phyloP scores from a whole-genome alignment of 2,888 invertebrate genomes.

The Argynnis bischoffii region DNA sequence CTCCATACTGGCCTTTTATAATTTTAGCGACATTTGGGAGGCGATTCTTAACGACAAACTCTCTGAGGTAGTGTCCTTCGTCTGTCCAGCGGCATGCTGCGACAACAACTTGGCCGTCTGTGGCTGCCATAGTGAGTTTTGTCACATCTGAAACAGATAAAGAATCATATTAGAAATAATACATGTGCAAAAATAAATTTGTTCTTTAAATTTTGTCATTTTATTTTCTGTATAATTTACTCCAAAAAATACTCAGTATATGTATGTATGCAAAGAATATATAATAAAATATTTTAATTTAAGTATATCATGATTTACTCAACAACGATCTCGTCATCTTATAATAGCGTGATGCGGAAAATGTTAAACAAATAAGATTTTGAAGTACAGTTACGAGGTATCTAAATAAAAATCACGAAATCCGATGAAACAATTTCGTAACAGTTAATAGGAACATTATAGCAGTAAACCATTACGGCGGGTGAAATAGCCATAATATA shows the following conservation, averaged over 20 bases:
- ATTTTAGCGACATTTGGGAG: conserved; percentile 94
- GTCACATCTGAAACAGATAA: conserved; percentile 80
- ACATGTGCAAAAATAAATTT: neutral
- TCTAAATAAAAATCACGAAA: conserved; percentile 39
- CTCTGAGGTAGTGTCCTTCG: conserved; percentile 87
- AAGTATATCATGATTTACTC: neutral
- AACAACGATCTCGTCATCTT: neutral
- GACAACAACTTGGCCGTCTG: conserved; percentile 94
- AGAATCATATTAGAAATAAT: conserved; percentile 20
- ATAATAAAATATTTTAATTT: too few species aligned
- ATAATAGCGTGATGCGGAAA: conserved; percentile 23
- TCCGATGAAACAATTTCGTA: conserved; percentile 42
- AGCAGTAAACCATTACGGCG: conserved; percentile 39
- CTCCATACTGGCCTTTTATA: conserved; percentile 96
- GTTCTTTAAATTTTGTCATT: neutral
- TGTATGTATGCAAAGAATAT: too few species aligned
- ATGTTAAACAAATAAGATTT: conserved; percentile 29
- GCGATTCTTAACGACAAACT: conserved; percentile 88
- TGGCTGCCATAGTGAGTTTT: conserved; percentile 88
- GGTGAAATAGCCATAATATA: conserved; percentile 28
- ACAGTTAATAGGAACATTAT: conserved; percentile 41
- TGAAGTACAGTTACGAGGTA: conserved; percentile 35
- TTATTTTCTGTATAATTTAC: too few species aligned
- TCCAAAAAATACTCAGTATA: too few species aligned
- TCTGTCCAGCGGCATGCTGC: conserved; percentile 91